phyloP scores from a whole-genome alignment of 2,888 invertebrate species.

The Ectemnius lituratus region DNA sequence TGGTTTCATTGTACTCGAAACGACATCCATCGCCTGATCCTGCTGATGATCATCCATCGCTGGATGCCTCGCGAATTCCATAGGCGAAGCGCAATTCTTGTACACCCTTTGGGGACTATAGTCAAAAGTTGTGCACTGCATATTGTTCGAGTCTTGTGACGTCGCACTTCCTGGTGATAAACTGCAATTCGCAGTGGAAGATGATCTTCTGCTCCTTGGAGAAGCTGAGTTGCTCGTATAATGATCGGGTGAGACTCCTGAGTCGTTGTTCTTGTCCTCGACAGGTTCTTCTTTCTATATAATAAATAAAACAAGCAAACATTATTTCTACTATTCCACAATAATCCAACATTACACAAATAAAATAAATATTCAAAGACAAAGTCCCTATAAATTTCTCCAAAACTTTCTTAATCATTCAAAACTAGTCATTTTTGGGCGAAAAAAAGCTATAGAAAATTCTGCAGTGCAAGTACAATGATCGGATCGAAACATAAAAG shows the following conservation, averaged over 20 bases:
- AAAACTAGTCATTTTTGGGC: neutral
- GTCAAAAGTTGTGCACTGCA: conserved; percentile 51
- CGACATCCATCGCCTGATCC: conserved; percentile 52
- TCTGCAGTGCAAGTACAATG: neutral
- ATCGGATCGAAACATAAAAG: neutral
- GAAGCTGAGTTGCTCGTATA: conserved; percentile 66
- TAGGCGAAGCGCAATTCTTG: conserved; percentile 49
- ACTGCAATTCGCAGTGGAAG: conserved; percentile 58
- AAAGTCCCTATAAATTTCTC: neutral
- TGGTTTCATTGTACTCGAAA: conserved; percentile 45
- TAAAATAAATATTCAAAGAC: neutral
- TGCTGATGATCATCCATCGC: conserved; percentile 45
- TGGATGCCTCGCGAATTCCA: conserved; percentile 35
- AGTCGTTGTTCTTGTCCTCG: conserved; percentile 69
- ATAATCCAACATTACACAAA: neutral
- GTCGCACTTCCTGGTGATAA: conserved; percentile 62
- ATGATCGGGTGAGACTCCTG: conserved; percentile 73
- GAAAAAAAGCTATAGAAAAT: neutral
- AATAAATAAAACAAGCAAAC: neutral
- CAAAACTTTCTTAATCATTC: neutral
- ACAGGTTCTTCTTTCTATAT: conserved; percentile 54
- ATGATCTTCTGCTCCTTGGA: conserved; percentile 60
- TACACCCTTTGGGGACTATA: conserved; percentile 55
- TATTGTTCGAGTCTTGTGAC: conserved; percentile 58
- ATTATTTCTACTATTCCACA: neutral